Conservation (phyloP, 2,888 invertebrate genomes). For the Tribolium freemani region DNA sequence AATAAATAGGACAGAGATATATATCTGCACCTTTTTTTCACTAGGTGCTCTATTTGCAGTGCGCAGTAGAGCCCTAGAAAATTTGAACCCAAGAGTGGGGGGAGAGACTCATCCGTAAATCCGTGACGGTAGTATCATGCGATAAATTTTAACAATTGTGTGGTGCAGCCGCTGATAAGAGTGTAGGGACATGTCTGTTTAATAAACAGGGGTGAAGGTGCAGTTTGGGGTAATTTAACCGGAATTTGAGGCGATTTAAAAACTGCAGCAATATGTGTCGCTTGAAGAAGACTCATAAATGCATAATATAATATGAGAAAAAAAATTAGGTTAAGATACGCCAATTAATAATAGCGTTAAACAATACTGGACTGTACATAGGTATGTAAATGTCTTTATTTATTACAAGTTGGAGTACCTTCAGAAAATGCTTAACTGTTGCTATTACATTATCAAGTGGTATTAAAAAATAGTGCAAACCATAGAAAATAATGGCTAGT, state of each 20-base stretch:
- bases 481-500: constrained; percentile 57
- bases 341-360: constrained; percentile 14
- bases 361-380: constrained; percentile 27
- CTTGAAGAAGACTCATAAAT: neutral
- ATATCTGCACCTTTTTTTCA: too few relatives aligned
- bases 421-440: constrained; percentile 29
- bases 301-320: constrained; percentile 18
- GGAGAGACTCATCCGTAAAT: too few relatives aligned
- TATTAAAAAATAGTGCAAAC: constrained; percentile 13
- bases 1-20: too few relatives aligned
- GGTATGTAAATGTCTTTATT: constrained; percentile 20
- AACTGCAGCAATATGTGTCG: constrained; percentile 14
- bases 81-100: too few relatives aligned
- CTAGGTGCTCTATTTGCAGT: too few relatives aligned
- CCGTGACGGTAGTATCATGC: neutral
- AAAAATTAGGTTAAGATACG: constrained; percentile 29
- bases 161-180: neutral
- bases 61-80: too few relatives aligned
- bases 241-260: neutral
- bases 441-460: constrained; percentile 12
- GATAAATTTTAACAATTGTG: constrained; percentile 2
- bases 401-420: constrained; percentile 4
- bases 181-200: neutral
- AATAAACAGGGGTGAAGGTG: constrained; percentile 15
- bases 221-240: neutral